phyloP scores from a whole-genome alignment of 1,140 invertebrate genomes.

The Pachyrhynchus sulphureomaculatus region DNA sequence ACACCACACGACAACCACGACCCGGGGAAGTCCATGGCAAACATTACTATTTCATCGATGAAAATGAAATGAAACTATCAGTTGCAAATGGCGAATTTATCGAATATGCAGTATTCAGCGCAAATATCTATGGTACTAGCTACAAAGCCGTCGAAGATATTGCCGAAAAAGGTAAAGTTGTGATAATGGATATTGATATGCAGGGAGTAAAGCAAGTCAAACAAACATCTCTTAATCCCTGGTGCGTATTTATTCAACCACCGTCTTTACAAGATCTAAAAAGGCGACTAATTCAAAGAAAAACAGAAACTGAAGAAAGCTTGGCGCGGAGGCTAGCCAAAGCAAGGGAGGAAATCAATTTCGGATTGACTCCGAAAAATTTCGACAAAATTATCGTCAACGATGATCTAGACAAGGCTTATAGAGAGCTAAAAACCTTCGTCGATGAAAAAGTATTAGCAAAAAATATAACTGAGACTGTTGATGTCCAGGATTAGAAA shows the following conservation, averaged over 20 bases:
- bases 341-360: constrained; percentile 79
- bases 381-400: constrained; percentile 94
- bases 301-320: constrained; percentile 88
- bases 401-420: constrained; percentile 86
- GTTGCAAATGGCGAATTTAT: constrained; percentile 85
- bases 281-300: constrained; percentile 70
- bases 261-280: constrained; percentile 81
- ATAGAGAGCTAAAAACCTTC: constrained; percentile 74
- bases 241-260: constrained; percentile 89
- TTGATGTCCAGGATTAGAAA: too few species aligned
- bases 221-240: constrained; percentile 75
- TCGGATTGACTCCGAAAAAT: constrained; percentile 75
- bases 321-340: constrained; percentile 71
- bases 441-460: constrained; percentile 34
- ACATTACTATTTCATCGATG: constrained; percentile 89
- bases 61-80: constrained; percentile 71
- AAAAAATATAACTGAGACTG: background rate
- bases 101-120: constrained; percentile 88
- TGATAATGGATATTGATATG: constrained; percentile 93
- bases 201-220: constrained; percentile 95
- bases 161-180: constrained; percentile 73
- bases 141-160: constrained; percentile 85
- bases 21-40: constrained; percentile 72
- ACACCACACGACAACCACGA: constrained; percentile 76
- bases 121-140: constrained; percentile 95